A percentile compares a stretch with the other conserved stretches of the same genome.
These are phyloP conservation scores for Acanthurus tractus DNA, from an alignment of 2,797 vertebrate species.

Conservation along the genomic window DNA sequence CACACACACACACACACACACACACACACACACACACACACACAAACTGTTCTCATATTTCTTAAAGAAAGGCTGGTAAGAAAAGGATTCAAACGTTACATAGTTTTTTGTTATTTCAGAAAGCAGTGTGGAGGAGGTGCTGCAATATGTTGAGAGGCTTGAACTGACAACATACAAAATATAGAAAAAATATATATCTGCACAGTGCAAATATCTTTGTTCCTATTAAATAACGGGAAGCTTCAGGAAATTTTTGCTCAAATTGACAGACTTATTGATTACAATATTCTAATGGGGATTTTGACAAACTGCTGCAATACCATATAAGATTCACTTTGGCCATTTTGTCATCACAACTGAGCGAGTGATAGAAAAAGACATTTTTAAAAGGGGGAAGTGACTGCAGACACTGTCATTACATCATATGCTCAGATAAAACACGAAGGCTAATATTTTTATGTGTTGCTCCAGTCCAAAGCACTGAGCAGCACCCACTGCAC, in stretches of 20 bases:
- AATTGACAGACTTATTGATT: conserved; percentile 8
- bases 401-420: background rate
- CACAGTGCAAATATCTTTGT: conserved; percentile 10
- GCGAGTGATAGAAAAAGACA: background rate
- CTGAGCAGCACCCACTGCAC: background rate
- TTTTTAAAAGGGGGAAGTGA: background rate
- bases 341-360: conserved; percentile 13
- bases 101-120: background rate
- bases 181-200: background rate
- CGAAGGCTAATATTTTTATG: background rate
- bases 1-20: too few relatives aligned
- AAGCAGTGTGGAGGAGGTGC: background rate
- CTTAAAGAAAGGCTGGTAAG: background rate
- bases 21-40: too few relatives aligned
- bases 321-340: background rate
- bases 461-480: conserved; percentile 7
- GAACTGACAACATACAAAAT: conserved; percentile 1
- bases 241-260: conserved; percentile 1
- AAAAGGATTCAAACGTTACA: background rate
- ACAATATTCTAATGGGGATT: background rate
- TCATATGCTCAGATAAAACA: background rate
- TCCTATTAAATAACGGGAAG: background rate
- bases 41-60: background rate
- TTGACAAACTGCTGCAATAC: conserved; percentile 5
- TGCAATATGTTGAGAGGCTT: background rate